Evolutionary conservation across 2,888 invertebrate genomes (phyloP).

Genomic region (Chaitophorus viminalis): DNA sequence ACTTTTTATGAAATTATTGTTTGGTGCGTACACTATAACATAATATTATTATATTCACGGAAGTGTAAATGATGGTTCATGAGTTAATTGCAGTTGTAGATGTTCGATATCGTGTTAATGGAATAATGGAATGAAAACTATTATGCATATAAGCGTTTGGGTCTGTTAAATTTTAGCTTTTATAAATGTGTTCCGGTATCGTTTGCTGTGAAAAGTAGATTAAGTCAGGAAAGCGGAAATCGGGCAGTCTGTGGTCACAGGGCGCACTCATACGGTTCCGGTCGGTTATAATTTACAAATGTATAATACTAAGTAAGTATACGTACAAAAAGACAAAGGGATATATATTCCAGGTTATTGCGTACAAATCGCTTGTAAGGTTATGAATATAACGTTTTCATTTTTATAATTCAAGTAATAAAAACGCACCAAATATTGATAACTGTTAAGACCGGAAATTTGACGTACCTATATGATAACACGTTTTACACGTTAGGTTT

Average conservation of each 20-base stretch:
- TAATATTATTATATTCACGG: not conserved
- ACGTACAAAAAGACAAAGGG: too few species aligned
- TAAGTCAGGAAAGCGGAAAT: constrained; percentile 16
- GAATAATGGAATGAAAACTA: not conserved
- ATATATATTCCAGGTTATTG: too few species aligned
- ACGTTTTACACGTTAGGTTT: too few species aligned
- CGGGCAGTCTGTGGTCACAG: constrained; percentile 5
- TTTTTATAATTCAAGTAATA: too few species aligned
- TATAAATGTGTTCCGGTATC: not conserved
- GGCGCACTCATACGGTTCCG: constrained; percentile 18
- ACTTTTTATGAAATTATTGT: not conserved
- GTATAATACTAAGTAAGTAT: too few species aligned
- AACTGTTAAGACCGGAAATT: too few species aligned
- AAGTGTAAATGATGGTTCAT: not conserved
- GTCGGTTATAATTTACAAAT: too few species aligned
- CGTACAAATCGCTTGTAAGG: too few species aligned
- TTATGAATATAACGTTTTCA: too few species aligned
- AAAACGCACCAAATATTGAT: too few species aligned
- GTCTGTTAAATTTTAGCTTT: constrained; percentile 19
- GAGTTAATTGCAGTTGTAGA: not conserved
- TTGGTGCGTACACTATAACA: not conserved
- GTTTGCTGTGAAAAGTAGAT: constrained; percentile 33
- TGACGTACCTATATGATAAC: too few species aligned
- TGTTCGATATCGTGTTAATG: constrained; percentile 12
- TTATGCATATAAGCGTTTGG: constrained; percentile 14